Conservation (phyloP, 2,113 vertebrate species). For the Pluvianellus socialis region DNA sequence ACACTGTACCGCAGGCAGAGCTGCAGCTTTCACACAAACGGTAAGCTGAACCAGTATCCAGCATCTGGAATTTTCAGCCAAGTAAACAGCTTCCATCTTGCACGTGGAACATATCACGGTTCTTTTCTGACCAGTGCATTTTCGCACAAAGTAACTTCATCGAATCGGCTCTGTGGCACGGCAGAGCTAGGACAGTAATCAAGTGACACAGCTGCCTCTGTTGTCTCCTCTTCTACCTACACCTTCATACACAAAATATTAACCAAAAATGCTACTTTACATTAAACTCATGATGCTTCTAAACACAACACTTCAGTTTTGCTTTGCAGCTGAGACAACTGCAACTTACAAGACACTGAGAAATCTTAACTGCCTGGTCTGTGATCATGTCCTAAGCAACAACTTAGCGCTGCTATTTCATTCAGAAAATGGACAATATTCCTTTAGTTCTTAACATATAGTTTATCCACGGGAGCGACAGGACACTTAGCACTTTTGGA, state of each 20-base stretch:
- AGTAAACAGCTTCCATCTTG: neutral
- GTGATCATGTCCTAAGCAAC: neutral
- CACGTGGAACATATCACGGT: neutral
- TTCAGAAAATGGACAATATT: neutral
- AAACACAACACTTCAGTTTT: neutral
- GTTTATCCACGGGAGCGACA: neutral
- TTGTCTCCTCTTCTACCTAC: neutral
- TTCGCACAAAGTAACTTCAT: neutral
- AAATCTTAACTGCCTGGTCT: neutral
- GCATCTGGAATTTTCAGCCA: neutral
- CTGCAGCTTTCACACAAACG: neutral
- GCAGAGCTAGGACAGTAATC: neutral
- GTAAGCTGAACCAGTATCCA: neutral
- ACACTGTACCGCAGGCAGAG: neutral
- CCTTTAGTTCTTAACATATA: neutral
- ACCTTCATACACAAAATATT: neutral
- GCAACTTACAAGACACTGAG: neutral
- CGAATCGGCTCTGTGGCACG: neutral
- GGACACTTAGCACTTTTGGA: neutral
- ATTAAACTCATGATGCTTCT: neutral
- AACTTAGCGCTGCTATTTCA: neutral
- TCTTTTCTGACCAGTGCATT: neutral
- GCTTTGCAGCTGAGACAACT: neutral
- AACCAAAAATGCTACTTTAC: neutral
- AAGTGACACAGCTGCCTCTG: neutral